Conservation (phyloP, 2,888 invertebrate genomes). For the Dasysyrphus tricinctus region DNA sequence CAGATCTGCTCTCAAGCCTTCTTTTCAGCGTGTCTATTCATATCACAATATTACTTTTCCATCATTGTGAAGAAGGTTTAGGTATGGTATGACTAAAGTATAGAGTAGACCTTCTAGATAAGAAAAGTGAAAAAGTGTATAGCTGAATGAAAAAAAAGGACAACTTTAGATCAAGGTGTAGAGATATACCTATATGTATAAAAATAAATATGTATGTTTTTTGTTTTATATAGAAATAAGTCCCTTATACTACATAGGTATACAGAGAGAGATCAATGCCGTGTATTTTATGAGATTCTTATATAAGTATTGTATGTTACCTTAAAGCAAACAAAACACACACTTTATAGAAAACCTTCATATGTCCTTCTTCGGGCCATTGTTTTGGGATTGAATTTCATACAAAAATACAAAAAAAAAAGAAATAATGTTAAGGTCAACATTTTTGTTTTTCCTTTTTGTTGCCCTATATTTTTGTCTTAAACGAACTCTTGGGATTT, state of each 20-base stretch:
- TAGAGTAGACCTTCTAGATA: constrained; percentile 1
- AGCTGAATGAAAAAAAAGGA: constrained; percentile 9
- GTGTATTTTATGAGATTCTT: constrained; percentile 32
- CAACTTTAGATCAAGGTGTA: not conserved
- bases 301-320: not conserved
- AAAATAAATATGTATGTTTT: not conserved
- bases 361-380: constrained; percentile 9
- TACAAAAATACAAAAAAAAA: not conserved
- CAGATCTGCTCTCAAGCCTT: constrained; percentile 3
- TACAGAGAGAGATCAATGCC: constrained; percentile 26
- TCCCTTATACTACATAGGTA: constrained; percentile 2
- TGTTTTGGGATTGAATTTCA: constrained; percentile 25
- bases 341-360: constrained; percentile 8
- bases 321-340: constrained; percentile 27
- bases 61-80: constrained; percentile 18
- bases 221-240: constrained; percentile 19
- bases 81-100: not conserved
- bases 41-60: constrained; percentile 62
- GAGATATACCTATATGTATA: not conserved
- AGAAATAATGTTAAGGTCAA: constrained; percentile 12
- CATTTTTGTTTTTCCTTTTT: not conserved
- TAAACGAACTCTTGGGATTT: constrained; percentile 25
- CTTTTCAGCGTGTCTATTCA: constrained; percentile 54
- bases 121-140: not conserved
- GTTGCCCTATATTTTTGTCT: constrained; percentile 8